Percentiles rank a stretch among this genome's conserved stretches.
phyloP scores from a whole-genome alignment of 2,888 invertebrate species.

The Protula sp. region DNA sequence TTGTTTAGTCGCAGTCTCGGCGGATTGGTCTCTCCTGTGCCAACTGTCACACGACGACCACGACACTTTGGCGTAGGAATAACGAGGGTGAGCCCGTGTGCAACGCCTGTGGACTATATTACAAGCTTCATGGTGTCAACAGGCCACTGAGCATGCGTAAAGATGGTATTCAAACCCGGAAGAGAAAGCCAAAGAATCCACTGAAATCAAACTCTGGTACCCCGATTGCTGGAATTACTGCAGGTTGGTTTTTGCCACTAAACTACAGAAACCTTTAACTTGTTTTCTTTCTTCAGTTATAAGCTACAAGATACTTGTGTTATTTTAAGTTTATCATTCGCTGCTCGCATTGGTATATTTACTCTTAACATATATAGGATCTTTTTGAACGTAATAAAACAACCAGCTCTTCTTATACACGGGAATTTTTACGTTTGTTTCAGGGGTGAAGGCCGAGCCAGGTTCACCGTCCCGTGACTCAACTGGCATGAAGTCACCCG shows the following conservation, averaged over 20 bases:
- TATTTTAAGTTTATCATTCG: too few species aligned
- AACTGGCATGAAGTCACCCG: too few species aligned
- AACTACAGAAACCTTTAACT: too few species aligned
- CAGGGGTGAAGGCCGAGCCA: too few species aligned
- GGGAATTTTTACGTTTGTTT: too few species aligned
- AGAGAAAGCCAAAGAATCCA: conserved; percentile 62
- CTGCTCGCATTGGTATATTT: too few species aligned
- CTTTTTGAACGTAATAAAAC: too few species aligned
- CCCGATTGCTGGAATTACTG: not conserved
- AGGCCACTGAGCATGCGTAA: conserved; percentile 86
- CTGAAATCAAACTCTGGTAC: not conserved
- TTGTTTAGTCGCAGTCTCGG: conserved; percentile 61
- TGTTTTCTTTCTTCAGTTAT: too few species aligned
- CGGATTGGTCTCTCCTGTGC: conserved; percentile 81
- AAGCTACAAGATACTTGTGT: too few species aligned
- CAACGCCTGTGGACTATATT: conserved; percentile 97
- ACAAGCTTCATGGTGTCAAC: conserved; percentile 78
- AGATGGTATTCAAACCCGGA: conserved; percentile 88
- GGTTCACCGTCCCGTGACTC: too few species aligned
- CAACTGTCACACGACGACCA: conserved; percentile 85
- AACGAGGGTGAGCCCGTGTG: conserved; percentile 92
- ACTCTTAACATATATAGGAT: too few species aligned
- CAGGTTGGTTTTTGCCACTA: not conserved
- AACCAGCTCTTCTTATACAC: too few species aligned
- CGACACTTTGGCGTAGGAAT: conserved; percentile 95